These are phyloP conservation scores for Lates calcarifer DNA, from an alignment of 2,113 vertebrate genomes.

Conservation along the genomic window DNA sequence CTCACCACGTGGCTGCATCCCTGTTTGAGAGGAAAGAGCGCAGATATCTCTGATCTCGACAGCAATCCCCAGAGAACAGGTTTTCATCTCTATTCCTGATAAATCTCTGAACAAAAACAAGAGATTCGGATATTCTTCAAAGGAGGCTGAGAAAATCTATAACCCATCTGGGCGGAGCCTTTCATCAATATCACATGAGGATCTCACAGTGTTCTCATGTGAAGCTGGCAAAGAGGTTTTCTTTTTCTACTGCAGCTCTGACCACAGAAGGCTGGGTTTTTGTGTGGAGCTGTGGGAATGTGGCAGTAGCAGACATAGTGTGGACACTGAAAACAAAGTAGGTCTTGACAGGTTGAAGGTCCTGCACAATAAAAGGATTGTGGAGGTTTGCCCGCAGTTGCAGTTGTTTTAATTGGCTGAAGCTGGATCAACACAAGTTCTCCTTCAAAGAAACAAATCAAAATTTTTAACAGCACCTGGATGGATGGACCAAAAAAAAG, in stretches of 20 bases:
- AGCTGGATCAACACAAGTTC: slow-evolving; percentile 15
- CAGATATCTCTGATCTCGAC: slow-evolving; percentile 73
- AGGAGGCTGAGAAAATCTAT: slow-evolving; percentile 77
- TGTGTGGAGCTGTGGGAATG: slow-evolving; percentile 54
- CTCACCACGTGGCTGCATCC: slow-evolving; percentile 54
- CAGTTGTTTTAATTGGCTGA: slow-evolving; percentile 50
- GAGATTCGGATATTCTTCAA: slow-evolving; percentile 79
- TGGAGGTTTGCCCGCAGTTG: slow-evolving; percentile 27
- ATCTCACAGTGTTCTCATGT: slow-evolving; percentile 59
- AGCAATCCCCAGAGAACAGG: slow-evolving; percentile 60
- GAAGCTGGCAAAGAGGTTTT: slow-evolving; percentile 57
- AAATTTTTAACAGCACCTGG: slow-evolving; percentile 18
- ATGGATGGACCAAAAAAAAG: slow-evolving; percentile 17
- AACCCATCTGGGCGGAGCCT: slow-evolving; percentile 71
- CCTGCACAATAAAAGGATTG: slow-evolving; percentile 38
- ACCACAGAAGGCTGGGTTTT: slow-evolving; percentile 40
- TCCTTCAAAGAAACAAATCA: slow-evolving; percentile 34
- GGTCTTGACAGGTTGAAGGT: slow-evolving; percentile 60
- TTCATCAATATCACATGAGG: slow-evolving; percentile 83
- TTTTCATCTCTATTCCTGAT: slow-evolving; percentile 78
- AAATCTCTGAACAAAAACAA: slow-evolving; percentile 75
- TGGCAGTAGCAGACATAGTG: slow-evolving; percentile 40
- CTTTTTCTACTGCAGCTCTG: slow-evolving; percentile 60
- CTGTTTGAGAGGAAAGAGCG: slow-evolving; percentile 56
- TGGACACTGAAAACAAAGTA: slow-evolving; percentile 60